phyloP scores from a whole-genome alignment of 1,140 invertebrate species.

The Anastrepha ludens region DNA sequence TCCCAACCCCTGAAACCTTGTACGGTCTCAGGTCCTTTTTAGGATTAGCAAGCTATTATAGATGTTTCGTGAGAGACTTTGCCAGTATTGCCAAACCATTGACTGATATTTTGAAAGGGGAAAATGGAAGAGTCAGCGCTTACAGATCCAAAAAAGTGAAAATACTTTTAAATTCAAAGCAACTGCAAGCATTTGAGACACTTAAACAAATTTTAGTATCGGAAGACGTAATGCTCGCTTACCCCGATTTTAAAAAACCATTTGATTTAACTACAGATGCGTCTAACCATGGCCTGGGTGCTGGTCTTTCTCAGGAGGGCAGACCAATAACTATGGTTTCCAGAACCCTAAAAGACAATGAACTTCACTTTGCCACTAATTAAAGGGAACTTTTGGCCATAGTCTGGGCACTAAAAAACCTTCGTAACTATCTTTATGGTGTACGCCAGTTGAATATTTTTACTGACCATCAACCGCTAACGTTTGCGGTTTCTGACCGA shows the following conservation, averaged over 20 bases:
- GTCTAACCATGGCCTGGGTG: constrained; percentile 60
- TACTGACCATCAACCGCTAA: constrained; percentile 76
- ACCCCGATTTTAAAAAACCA: constrained; percentile 53
- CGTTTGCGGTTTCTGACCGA: constrained; percentile 68
- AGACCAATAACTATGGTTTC: constrained; percentile 67
- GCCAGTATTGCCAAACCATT: constrained; percentile 65
- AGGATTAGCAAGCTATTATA: constrained; percentile 68
- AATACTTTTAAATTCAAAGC: constrained; percentile 3
- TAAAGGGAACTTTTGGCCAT: constrained; percentile 76
- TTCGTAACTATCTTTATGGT: constrained; percentile 74
- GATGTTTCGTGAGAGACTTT: constrained; percentile 65
- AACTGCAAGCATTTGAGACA: constrained; percentile 19
- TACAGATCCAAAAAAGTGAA: constrained; percentile 19
- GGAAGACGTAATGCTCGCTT: constrained; percentile 8
- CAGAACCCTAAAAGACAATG: constrained; percentile 63
- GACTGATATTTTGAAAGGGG: constrained; percentile 45
- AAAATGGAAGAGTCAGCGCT: no score
- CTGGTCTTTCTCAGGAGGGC: constrained; percentile 63
- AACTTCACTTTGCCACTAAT: constrained; percentile 58
- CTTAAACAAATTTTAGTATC: constrained; percentile 30
- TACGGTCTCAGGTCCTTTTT: constrained; percentile 74
- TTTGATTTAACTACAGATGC: constrained; percentile 58
- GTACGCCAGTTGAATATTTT: constrained; percentile 73
- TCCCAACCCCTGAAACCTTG: constrained; percentile 66
- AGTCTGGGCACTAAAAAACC: constrained; percentile 75